These are phyloP conservation scores for Apis dorsata DNA, from an alignment of 1,140 invertebrate genomes.

Conservation along the genomic window DNA sequence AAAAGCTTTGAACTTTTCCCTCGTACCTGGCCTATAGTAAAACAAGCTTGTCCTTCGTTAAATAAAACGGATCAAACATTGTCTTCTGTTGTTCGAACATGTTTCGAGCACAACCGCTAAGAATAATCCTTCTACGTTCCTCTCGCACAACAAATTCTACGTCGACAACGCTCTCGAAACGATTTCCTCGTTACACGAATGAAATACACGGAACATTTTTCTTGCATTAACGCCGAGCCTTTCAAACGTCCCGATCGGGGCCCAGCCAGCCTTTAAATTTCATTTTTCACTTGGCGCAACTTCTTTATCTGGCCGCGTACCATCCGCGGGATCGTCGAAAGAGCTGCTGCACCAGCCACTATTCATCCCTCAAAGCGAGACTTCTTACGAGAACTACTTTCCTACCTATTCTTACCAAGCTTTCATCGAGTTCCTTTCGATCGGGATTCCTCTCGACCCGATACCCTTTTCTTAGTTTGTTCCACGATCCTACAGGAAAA, in stretches of 20 bases:
- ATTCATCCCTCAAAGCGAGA: neutral
- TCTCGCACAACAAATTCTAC: neutral
- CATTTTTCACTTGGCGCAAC: constrained; percentile 2
- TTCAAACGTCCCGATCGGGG: neutral
- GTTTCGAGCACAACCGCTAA: neutral
- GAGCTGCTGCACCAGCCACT: neutral
- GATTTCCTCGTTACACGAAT: neutral
- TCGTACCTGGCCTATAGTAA: neutral
- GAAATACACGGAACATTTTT: neutral
- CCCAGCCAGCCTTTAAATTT: constrained; percentile 4
- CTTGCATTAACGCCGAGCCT: constrained; percentile 8
- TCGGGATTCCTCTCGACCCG: constrained; percentile 18
- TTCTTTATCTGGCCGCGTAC: constrained; percentile 13
- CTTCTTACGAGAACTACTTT: constrained; percentile 3
- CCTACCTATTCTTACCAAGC: neutral
- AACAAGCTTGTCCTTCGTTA: neutral
- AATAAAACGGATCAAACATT: neutral
- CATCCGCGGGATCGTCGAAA: constrained; percentile 5
- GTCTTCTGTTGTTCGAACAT: neutral
- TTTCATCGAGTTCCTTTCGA: neutral
- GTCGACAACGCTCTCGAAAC: neutral
- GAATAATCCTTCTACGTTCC: constrained; percentile 1
- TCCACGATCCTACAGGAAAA: neutral
- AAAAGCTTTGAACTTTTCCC: constrained; percentile 45
- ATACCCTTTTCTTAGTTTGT: neutral